A percentile compares a stretch with the other conserved stretches of the same genome.
Evolutionary conservation across 2,888 invertebrate species (phyloP).

Genomic region (Prionchulus punctatus): DNA sequence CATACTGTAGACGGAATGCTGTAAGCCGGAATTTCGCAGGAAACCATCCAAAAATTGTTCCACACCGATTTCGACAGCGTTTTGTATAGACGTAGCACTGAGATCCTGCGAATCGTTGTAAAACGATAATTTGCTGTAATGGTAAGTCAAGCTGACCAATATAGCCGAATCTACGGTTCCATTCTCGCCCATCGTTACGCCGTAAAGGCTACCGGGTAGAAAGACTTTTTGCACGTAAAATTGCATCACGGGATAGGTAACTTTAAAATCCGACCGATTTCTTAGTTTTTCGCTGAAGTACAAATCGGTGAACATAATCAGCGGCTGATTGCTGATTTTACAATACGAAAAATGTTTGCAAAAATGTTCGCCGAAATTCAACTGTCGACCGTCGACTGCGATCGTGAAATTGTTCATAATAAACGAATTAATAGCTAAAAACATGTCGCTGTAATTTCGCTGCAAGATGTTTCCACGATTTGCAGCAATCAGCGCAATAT

Average conservation of each 20-base stretch:
- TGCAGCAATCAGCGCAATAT: not conserved
- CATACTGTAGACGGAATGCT: slow-evolving; percentile 16
- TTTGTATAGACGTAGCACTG: not conserved
- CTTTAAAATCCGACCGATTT: not conserved
- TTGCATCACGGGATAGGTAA: slow-evolving; percentile 25
- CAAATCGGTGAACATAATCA: slow-evolving; percentile 20
- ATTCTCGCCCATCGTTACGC: not conserved
- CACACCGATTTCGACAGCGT: not conserved
- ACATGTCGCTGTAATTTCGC: slow-evolving; percentile 17
- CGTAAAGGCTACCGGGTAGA: slow-evolving; percentile 18
- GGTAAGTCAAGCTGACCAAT: not conserved
- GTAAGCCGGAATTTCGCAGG: not conserved
- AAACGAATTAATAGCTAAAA: slow-evolving; percentile 19
- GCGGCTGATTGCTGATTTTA: slow-evolving; percentile 21
- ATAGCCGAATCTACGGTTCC: not conserved
- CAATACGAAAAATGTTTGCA: slow-evolving; percentile 23
- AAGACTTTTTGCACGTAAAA: slow-evolving; percentile 29
- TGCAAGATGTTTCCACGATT: not conserved
- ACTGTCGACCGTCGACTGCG: not conserved
- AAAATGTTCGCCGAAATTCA: slow-evolving; percentile 23
- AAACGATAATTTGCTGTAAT: not conserved
- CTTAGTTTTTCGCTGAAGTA: slow-evolving; percentile 7
- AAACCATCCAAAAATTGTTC: not conserved
- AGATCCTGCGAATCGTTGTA: too few relatives aligned
- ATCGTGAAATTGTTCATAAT: slow-evolving; percentile 25